Evolutionary conservation across 2,797 vertebrate genomes (phyloP), one percentile per base, ranked within the genome.

Genomic region (Chloroceryle amazona): DNA sequence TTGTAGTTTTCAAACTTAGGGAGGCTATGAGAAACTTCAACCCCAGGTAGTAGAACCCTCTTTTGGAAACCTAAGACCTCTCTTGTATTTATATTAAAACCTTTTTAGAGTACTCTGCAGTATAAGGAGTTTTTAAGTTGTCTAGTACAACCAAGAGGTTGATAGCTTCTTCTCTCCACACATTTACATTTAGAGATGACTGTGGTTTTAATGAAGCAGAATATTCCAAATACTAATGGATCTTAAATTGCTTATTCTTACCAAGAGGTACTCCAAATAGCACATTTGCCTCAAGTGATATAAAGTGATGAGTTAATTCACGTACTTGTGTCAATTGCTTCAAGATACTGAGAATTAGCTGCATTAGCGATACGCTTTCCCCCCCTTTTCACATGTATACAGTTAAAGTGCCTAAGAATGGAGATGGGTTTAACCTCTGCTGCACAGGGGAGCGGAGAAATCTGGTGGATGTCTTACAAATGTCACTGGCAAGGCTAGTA

Each of bases 241-340:
- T 95, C 90, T 95, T 94, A 96, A 97, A 97, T 97, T 97, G 93
- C 94, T 97, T 95, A 96, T 94, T 97, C 95, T 95, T 96, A 97
- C 93, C 92, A 95, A 97, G 94, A 95, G 91, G 93, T 96, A 94
- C 96, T 97, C 94, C 94, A 97, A 94, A 92, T 87, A 95, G 95
- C 78, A 93, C 91, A 94, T 95, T 96, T 96, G 58, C 93, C 71
- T 97, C 86, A 87, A 97, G 96, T 95, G 93, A 90, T 96, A 89
- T 78, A 85, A 96, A 95, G 74, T 90, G 95, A 96, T 93, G 94
- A 97, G 83, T 96, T 97, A 97, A 97, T 96, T 97, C 92, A 94
- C 74, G 86, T 93, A 89, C 91, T 97, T 93, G 90, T 96, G 90
- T 95, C 95, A 96, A 93, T 97, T 97, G 95, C 96, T 97, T 96